These are phyloP conservation scores for Dendrocincla tyrannina DNA, from an alignment of 2,797 vertebrate species.

Conservation along the genomic window DNA sequence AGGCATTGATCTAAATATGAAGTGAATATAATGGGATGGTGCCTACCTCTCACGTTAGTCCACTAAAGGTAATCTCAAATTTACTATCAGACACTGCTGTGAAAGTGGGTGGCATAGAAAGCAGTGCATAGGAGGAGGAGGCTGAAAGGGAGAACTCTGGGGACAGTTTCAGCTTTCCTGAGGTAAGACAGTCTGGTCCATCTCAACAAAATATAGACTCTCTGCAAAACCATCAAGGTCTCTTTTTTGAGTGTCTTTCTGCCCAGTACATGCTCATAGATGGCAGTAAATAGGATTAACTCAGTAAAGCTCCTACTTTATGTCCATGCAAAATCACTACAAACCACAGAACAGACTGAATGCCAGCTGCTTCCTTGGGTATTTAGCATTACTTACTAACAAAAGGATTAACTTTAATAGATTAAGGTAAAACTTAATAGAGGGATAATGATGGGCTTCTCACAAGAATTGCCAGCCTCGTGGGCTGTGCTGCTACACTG, in stretches of 20 bases:
- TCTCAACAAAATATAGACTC: neutral
- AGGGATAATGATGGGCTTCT: neutral
- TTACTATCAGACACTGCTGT: neutral
- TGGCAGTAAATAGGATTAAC: neutral
- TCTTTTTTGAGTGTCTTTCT: neutral
- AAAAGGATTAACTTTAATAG: constrained; percentile 18
- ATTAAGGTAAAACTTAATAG: neutral
- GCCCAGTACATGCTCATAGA: neutral
- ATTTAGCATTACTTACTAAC: neutral
- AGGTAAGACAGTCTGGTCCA: neutral
- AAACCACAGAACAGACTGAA: neutral
- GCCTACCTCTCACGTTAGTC: neutral
- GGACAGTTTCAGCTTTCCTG: neutral
- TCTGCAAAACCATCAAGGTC: neutral
- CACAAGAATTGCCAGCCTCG: neutral
- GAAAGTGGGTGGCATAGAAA: neutral
- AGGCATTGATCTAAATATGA: neutral
- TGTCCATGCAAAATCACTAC: neutral
- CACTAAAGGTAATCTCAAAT: neutral
- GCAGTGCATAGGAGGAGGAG: neutral
- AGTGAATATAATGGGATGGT: neutral
- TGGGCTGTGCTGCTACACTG: neutral
- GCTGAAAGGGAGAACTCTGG: neutral
- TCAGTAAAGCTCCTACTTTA: neutral
- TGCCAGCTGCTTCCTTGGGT: neutral